phyloP scores from a whole-genome alignment of 2,888 invertebrate genomes.

The Axea sp. region DNA sequence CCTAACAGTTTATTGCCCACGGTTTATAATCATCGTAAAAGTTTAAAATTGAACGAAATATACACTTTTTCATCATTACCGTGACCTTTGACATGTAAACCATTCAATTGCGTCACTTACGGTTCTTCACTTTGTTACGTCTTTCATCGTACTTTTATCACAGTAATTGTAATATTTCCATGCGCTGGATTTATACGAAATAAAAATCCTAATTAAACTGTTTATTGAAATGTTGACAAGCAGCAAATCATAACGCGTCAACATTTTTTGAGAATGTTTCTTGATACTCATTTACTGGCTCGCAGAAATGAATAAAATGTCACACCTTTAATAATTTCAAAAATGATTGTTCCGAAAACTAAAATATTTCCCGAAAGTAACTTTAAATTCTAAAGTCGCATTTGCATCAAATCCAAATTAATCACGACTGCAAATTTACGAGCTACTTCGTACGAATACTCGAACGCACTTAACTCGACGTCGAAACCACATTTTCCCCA shows the following conservation, averaged over 20 bases:
- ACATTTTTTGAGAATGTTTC: too few relatives aligned
- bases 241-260: too few relatives aligned
- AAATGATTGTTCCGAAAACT: too few relatives aligned
- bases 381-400: neutral
- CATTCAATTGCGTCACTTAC: conserved; percentile 27
- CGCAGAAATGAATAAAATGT: too few relatives aligned
- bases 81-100: conserved; percentile 4
- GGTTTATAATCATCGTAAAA: conserved; percentile 16
- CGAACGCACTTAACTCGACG: conserved; percentile 12
- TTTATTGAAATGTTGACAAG: too few relatives aligned
- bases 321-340: too few relatives aligned
- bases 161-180: conserved; percentile 4
- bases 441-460: conserved; percentile 13
- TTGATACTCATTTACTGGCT: too few relatives aligned
- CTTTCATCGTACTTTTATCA: conserved; percentile 1
- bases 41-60: conserved; percentile 19
- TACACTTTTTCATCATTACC: neutral
- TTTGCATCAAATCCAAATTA: neutral
- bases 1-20: conserved; percentile 11
- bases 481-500: conserved; percentile 16
- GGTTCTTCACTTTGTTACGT: neutral
- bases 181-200: neutral
- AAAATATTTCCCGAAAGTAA: too few relatives aligned
- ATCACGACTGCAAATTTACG: conserved; percentile 15
- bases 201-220: too few relatives aligned